These are phyloP conservation scores for Theonella swinhoei DNA, from an alignment of 37 sponge, comb jelly and placozoan species.

Conservation along the genomic window DNA sequence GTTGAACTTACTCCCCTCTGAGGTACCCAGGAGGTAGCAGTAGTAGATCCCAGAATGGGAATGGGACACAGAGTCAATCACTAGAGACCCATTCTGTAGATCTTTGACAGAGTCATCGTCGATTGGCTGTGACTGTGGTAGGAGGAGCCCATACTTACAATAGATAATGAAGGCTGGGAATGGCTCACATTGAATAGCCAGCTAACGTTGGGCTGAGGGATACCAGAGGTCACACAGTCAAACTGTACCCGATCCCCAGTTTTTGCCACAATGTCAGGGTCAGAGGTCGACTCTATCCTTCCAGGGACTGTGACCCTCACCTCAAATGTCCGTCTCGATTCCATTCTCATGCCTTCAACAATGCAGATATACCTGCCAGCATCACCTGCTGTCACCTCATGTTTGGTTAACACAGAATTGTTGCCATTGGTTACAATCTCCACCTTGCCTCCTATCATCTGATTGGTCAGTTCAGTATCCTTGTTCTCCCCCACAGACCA, in stretches of 20 bases:
- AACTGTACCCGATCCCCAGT: slow-evolving; percentile 23
- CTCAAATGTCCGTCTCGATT: neutral
- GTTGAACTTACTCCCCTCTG: neutral
- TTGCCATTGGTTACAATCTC: neutral
- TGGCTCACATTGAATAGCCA: slow-evolving; percentile 8
- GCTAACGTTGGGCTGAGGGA: slow-evolving; percentile 26
- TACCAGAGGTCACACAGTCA: slow-evolving; percentile 49
- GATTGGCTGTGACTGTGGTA: neutral
- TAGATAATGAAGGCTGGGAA: neutral
- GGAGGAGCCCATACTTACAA: neutral
- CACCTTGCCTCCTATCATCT: neutral
- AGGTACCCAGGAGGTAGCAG: slow-evolving; percentile 15
- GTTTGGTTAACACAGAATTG: neutral
- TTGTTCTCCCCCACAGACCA: neutral
- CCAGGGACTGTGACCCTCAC: slow-evolving; percentile 35
- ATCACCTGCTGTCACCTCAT: neutral
- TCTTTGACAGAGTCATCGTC: neutral
- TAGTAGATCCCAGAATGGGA: slow-evolving; percentile 35
- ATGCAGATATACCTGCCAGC: slow-evolving; percentile 22
- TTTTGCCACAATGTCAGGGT: neutral
- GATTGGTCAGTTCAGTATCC: neutral
- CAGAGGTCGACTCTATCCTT: neutral
- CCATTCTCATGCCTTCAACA: neutral
- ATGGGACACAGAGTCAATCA: neutral
- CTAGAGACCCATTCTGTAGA: slow-evolving; percentile 44